Evolutionary conservation across 2,888 invertebrate genomes (phyloP), one percentile per base, ranked within the genome.

Genomic region (Acleris sparsana): DNA sequence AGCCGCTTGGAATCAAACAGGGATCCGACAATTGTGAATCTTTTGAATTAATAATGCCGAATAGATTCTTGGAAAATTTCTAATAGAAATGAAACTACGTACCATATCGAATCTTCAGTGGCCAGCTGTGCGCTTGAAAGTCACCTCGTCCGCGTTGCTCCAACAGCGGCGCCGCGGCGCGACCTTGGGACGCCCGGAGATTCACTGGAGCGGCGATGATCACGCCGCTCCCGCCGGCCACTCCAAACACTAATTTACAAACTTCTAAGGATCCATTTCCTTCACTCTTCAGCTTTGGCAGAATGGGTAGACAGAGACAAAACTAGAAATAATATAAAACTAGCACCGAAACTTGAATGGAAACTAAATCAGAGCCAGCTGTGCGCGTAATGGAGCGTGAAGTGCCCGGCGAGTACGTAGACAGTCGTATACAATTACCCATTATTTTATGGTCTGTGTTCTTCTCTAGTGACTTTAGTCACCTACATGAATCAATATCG

Each of bases 31-130:
- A 33, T 33, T 11, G 11, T 33, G 9, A 11, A 33, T 33, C 33
- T 33, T 9, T 33, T 33, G 11, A 11, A 11, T 11, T 11, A 33
- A 33, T 25, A 25, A 25, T 7, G 25, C 7, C 7, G 33, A 33
- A 39, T 13, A 39, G 2, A 4, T 17, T 33, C 33, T 33, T 46
- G 17, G n/a, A 17, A 46, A 17, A 2, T 46, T 46, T 6, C n/a
- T 46, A 17, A 46, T 7, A n/a, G 17, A 17, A 46, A 46, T 46
- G n/a, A 6, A 16, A 46, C 7, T 46, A n/a, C 6, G 7, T 46
- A 49, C 49, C 61, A 18, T 53, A 53, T 4, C 61, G 20, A 61
- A 61, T 46, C 33, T 29, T 33, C 20, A 44, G 53, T 53, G 44
- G 53, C 46, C 53, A 13, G 18, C 46, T 46, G 46, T 39, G 3